Percentiles rank a stretch among this genome's conserved stretches.
Evolutionary conservation across 2,113 vertebrate genomes (phyloP).

Genomic region (Daboia siamensis): DNA sequence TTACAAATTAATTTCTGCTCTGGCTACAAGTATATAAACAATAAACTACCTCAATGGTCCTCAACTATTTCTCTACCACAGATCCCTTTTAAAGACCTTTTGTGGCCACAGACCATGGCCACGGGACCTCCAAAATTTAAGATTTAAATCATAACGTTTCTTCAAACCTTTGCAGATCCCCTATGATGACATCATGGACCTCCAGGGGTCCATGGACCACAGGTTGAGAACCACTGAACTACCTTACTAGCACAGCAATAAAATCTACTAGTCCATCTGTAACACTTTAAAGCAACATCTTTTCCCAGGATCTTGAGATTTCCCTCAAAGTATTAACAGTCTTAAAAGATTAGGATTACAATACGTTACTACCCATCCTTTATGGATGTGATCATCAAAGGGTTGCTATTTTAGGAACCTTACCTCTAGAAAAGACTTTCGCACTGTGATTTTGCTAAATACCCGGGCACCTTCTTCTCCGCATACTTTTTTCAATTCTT

Average conservation of each 20-base stretch:
- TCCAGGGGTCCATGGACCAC: background rate
- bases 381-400: slow-evolving; percentile 2
- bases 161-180: background rate
- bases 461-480: slow-evolving; percentile 87
- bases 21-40: background rate
- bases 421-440: slow-evolving; percentile 87
- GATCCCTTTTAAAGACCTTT: background rate
- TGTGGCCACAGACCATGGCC: background rate
- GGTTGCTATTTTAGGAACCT: background rate
- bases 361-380: background rate
- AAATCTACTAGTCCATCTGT: background rate
- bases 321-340: background rate
- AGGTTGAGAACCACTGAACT: background rate
- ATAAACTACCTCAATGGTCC: background rate
- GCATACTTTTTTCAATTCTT: slow-evolving; percentile 90
- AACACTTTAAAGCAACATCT: background rate
- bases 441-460: slow-evolving; percentile 84
- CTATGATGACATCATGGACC: fast-evolving
- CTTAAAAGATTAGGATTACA: background rate
- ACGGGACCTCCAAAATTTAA: background rate
- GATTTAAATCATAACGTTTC: background rate
- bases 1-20: background rate
- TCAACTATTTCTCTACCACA: too few relatives aligned
- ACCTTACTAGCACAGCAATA: background rate
- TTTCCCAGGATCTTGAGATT: background rate